Evolutionary conservation across 2,888 invertebrate genomes (phyloP).

Genomic region (Rhagonycha fulva): DNA sequence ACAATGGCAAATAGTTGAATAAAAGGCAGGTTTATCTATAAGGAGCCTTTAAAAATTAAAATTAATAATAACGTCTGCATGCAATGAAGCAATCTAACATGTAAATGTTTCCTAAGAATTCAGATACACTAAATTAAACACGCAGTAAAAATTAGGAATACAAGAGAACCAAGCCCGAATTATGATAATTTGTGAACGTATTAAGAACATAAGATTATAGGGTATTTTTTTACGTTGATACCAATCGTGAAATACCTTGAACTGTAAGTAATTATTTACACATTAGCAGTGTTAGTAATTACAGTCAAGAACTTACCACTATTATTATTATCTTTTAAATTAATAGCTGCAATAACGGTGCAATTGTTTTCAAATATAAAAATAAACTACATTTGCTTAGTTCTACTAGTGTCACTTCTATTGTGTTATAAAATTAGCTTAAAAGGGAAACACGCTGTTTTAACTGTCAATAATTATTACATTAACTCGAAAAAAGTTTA

Average conservation of each 20-base stretch:
- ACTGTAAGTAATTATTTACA: slow-evolving; percentile 55
- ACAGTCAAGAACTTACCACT: slow-evolving; percentile 49
- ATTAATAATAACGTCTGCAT: slow-evolving; percentile 36
- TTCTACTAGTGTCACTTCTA: neutral
- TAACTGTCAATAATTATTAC: slow-evolving; percentile 6
- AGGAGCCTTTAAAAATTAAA: slow-evolving; percentile 26
- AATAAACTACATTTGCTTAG: neutral
- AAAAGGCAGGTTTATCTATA: slow-evolving; percentile 22
- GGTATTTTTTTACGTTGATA: slow-evolving; percentile 45
- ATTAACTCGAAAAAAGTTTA: neutral
- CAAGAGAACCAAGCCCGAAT: slow-evolving; percentile 37
- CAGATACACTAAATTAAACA: slow-evolving; percentile 37
- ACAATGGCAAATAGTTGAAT: slow-evolving; percentile 9
- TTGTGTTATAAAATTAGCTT: neutral
- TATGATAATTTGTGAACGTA: slow-evolving; percentile 47
- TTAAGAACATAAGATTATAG: slow-evolving; percentile 45
- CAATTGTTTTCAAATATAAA: slow-evolving; percentile 42
- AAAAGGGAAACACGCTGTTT: neutral
- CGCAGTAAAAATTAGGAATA: slow-evolving; percentile 34
- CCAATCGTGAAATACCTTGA: slow-evolving; percentile 51
- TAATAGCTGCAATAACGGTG: slow-evolving; percentile 52
- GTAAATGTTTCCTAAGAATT: slow-evolving; percentile 38
- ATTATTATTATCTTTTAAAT: slow-evolving; percentile 54
- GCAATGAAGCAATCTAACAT: slow-evolving; percentile 45
- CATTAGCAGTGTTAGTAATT: slow-evolving; percentile 55